Evolutionary conservation across 2,797 vertebrate genomes (phyloP).

Genomic region (Acomys russatus): DNA sequence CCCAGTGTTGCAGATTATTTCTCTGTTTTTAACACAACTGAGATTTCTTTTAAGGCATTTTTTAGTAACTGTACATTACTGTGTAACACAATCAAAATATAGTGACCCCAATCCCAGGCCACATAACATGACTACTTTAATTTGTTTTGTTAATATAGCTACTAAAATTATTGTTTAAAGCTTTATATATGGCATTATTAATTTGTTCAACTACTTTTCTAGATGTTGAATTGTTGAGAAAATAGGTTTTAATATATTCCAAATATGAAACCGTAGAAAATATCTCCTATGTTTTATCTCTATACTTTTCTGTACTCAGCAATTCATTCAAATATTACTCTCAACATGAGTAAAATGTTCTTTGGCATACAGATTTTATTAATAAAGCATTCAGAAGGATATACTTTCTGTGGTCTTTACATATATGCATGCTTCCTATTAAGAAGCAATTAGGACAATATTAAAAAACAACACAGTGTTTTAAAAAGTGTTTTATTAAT

Average conservation of each 20-base stretch:
- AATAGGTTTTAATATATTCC: not conserved
- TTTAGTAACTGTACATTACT: not conserved
- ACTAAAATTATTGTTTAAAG: not conserved
- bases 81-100: not conserved
- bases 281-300: not conserved
- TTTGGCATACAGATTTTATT: not conserved
- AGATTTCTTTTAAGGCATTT: not conserved
- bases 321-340: not conserved
- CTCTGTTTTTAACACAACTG: not conserved
- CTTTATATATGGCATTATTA: not conserved
- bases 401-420: not conserved
- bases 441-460: not conserved
- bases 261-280: not conserved
- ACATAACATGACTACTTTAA: not conserved
- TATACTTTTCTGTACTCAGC: not conserved
- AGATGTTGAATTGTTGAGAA: not conserved
- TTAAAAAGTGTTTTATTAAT: slow-evolving; percentile 13
- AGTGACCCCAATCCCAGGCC: not conserved
- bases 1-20: not conserved
- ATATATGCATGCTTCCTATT: not conserved
- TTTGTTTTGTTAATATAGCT: not conserved
- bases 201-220: not conserved
- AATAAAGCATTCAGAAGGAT: not conserved
- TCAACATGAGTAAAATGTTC: not conserved
- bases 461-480: not conserved